Percentiles rank a stretch among this genome's conserved stretches.
These are phyloP conservation scores for Bombyx huttoni DNA, from an alignment of 2,888 invertebrate genomes.

Conservation along the genomic window DNA sequence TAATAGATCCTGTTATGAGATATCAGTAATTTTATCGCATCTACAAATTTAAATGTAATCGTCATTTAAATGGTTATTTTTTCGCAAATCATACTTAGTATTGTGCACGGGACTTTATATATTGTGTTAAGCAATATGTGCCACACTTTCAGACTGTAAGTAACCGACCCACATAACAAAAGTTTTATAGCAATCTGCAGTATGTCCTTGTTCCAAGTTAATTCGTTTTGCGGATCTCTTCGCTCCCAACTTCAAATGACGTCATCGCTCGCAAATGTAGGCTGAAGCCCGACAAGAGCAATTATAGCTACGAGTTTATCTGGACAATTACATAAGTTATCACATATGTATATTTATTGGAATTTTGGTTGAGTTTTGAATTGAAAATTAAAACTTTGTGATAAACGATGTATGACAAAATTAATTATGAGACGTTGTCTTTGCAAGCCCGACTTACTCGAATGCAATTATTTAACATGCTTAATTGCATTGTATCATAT, in stretches of 20 bases:
- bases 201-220: slow-evolving; percentile 19
- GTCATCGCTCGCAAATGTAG: slow-evolving; percentile 37
- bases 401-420: too few species aligned
- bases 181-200: slow-evolving; percentile 18
- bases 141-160: not conserved
- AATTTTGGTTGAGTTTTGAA: too few species aligned
- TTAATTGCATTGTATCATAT: slow-evolving; percentile 15
- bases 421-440: too few species aligned
- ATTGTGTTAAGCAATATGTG: slow-evolving; percentile 1
- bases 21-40: too few species aligned
- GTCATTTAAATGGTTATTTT: too few species aligned
- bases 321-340: not conserved
- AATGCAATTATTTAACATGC: too few species aligned
- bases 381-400: too few species aligned
- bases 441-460: too few species aligned
- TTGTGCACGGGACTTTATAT: not conserved
- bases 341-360: not conserved
- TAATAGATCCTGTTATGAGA: too few species aligned
- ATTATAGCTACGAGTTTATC: not conserved
- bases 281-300: slow-evolving; percentile 19
- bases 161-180: slow-evolving; percentile 5
- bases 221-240: slow-evolving; percentile 26
- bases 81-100: not conserved
- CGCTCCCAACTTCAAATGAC: slow-evolving; percentile 36
- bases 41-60: too few species aligned